Evolutionary conservation across 2,113 vertebrate genomes (phyloP), one percentile per base, ranked within the genome.

Genomic region (human): DNA sequence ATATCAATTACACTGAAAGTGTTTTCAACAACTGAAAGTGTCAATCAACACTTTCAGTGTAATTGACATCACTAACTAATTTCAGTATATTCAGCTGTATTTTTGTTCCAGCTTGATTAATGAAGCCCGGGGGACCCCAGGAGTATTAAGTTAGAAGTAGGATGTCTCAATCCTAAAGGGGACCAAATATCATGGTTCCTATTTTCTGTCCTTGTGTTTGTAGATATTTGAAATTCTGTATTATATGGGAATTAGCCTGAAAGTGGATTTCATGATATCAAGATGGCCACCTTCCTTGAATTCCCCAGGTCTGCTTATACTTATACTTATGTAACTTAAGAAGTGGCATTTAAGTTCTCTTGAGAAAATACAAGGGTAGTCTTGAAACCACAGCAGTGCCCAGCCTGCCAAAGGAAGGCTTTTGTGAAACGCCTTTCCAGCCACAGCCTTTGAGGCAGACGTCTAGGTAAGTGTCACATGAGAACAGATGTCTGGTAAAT

Each of bases 291-390:
- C 35, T 38, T 75, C 64, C 25, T 4, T 66, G 92, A 55, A 76
- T 78, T 93, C 48, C 50, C 72, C 38, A 82, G 11, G 64, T 64
- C 68, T 85, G 50, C 90, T 79, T 97, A 35, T 68, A 20, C 90
- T 79, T 97, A 35, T 68, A 20, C 88, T 79, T 97, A 30, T 61
- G 20, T 83, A 91, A 82, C 83, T 68, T 81, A 48, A 90, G 90
- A 89, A 76, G 35, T 64, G 83, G n/a, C 68, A n/a, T 97, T 68
- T 89, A 72, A 32, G 2, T 85, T 79, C 57, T 85, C 95, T 95
- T 57, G 78, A 96, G 89, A 94, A 98, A 80, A 83, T 68, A 9
- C 0, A 70, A 61, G 18, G 18, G 16, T 91, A 30, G 43, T 84
- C 38, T 55, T 93, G 76, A 94, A 96, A 90, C 75, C 83, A 80